phyloP scores from a whole-genome alignment of 2,888 invertebrate genomes.

The Galerucella calmariensis region DNA sequence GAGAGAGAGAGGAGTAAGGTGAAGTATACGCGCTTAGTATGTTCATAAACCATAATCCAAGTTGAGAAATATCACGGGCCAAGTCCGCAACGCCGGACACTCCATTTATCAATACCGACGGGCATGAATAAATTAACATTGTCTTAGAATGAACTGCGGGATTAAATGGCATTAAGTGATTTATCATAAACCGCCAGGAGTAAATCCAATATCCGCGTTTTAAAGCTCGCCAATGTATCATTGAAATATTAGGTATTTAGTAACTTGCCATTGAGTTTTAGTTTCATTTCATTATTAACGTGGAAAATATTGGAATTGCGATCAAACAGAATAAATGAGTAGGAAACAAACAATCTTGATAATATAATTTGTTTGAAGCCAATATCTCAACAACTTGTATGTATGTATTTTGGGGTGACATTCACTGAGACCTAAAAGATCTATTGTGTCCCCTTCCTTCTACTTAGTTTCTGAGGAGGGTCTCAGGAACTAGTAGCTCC shows the following conservation, averaged over 20 bases:
- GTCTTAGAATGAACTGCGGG: slow-evolving; percentile 58
- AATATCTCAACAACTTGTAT: too few relatives aligned
- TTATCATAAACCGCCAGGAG: slow-evolving; percentile 59
- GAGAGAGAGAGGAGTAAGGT: too few relatives aligned
- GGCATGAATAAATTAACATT: slow-evolving; percentile 62
- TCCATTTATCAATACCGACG: slow-evolving; percentile 60
- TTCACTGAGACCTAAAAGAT: too few relatives aligned
- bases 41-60: slow-evolving; percentile 46
- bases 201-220: slow-evolving; percentile 60
- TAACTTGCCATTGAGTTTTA: slow-evolving; percentile 31
- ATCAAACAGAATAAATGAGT: too few relatives aligned
- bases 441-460: too few relatives aligned
- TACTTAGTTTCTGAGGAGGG: too few relatives aligned
- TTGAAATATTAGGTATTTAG: slow-evolving; percentile 32
- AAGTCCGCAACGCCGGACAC: slow-evolving; percentile 55
- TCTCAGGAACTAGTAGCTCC: too few relatives aligned
- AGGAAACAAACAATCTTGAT: too few relatives aligned
- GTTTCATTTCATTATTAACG: not conserved
- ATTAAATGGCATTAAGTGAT: slow-evolving; percentile 60
- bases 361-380: not conserved
- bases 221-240: slow-evolving; percentile 49
- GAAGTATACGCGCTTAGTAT: slow-evolving; percentile 15
- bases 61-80: slow-evolving; percentile 53
- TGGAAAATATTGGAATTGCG: not conserved
- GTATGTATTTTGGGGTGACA: too few relatives aligned